phyloP scores from a whole-genome alignment of 2,888 invertebrate species.

The Limnephilus lunatus region DNA sequence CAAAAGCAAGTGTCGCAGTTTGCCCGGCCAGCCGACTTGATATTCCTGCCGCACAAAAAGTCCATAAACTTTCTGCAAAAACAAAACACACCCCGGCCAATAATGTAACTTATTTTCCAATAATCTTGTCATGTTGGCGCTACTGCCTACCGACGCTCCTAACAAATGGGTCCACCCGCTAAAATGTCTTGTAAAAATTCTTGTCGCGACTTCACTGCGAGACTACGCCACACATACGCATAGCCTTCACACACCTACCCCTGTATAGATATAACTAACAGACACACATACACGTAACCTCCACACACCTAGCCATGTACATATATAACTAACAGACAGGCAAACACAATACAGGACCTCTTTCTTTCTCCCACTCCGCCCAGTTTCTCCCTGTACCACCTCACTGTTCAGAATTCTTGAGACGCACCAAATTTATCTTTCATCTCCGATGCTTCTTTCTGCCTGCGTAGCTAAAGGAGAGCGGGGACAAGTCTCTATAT shows the following conservation, averaged over 20 bases:
- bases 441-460: constrained; percentile 64
- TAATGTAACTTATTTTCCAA: constrained; percentile 66
- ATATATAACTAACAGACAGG: neutral
- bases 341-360: neutral
- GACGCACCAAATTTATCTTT: constrained; percentile 66
- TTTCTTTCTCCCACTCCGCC: neutral
- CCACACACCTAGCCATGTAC: no score
- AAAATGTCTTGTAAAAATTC: constrained; percentile 65
- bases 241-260: neutral
- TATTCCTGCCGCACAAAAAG: constrained; percentile 65
- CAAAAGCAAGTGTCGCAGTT: constrained; percentile 26
- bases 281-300: neutral
- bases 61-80: constrained; percentile 64
- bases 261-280: neutral
- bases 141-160: constrained; percentile 56
- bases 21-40: constrained; percentile 56
- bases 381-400: constrained; percentile 36
- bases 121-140: constrained; percentile 66
- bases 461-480: constrained; percentile 51
- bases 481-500: constrained; percentile 36
- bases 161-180: constrained; percentile 63
- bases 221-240: constrained; percentile 20
- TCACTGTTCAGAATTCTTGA: constrained; percentile 64
- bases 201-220: constrained; percentile 57
- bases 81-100: constrained; percentile 63